These are phyloP conservation scores for Noctua janthe DNA, from an alignment of 2,888 invertebrate genomes.

Conservation along the genomic window DNA sequence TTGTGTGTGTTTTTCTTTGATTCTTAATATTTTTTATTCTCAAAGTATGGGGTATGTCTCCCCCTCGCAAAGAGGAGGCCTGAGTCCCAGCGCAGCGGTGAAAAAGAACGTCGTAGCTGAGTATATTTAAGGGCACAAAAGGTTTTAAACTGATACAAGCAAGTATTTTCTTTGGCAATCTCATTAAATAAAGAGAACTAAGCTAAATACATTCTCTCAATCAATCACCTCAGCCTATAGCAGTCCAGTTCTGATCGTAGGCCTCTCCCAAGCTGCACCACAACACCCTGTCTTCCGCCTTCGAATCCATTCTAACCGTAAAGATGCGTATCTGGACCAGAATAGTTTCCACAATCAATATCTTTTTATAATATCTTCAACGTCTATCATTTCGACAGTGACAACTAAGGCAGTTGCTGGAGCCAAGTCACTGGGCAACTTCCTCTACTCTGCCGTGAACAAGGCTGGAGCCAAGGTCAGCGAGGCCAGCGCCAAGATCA, in stretches of 20 bases:
- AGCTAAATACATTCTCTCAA: background rate
- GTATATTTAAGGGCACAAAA: background rate
- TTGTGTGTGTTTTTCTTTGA: background rate
- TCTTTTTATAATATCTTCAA: background rate
- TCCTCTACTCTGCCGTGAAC: constrained; percentile 98
- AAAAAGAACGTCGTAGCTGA: background rate
- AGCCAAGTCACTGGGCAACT: constrained; percentile 97
- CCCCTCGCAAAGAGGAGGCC: background rate
- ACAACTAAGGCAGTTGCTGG: constrained; percentile 97
- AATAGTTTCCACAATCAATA: background rate
- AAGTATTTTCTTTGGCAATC: too few relatives aligned
- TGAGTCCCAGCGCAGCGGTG: too few relatives aligned
- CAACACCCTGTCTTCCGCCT: background rate
- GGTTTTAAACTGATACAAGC: background rate
- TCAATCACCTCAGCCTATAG: background rate
- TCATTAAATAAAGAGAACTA: background rate
- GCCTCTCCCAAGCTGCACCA: background rate
- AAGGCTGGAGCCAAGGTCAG: constrained; percentile 98
- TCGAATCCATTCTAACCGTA: background rate
- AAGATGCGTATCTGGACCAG: background rate
- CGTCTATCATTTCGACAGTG: constrained; percentile 87
- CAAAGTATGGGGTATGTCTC: background rate
- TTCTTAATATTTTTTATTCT: constrained; percentile 3
- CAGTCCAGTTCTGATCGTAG: background rate
- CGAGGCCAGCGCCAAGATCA: constrained; percentile 97